Evolutionary conservation across 2,113 vertebrate species (phyloP).

Genomic region (Carettochelys insculpta): DNA sequence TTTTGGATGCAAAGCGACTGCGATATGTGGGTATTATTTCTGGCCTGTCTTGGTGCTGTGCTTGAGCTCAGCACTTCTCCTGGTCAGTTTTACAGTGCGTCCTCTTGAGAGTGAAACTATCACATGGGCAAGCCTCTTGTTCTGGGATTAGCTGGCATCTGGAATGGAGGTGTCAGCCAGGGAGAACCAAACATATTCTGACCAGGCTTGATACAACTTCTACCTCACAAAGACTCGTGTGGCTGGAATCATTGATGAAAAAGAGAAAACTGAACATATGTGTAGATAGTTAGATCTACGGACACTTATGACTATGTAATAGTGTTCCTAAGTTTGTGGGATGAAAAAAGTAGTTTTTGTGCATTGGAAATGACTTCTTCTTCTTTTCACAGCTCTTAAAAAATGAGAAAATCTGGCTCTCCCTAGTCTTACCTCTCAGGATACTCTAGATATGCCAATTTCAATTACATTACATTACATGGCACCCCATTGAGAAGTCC

Average conservation of each 20-base stretch:
- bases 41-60: neutral
- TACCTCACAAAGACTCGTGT: slow-evolving; percentile 21
- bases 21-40: slow-evolving; percentile 10
- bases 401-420: neutral
- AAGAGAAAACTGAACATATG: neutral
- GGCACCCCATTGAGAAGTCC: neutral
- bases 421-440: too few species aligned
- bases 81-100: slow-evolving; percentile 26
- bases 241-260: neutral
- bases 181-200: slow-evolving; percentile 47
- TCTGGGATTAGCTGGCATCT: slow-evolving; percentile 59
- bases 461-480: too few species aligned
- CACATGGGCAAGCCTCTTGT: slow-evolving; percentile 4
- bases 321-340: neutral
- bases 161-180: slow-evolving; percentile 2
- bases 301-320: neutral
- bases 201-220: slow-evolving; percentile 6
- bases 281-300: slow-evolving; percentile 5
- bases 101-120: slow-evolving; percentile 17
- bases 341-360: neutral
- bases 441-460: neutral
- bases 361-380: neutral
- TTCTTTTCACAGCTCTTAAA: neutral
- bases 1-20: neutral
- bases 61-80: slow-evolving; percentile 35